Evolutionary conservation across 2,113 vertebrate genomes (phyloP), one percentile per base, ranked within the genome.

Genomic region (Podilymbus podiceps): DNA sequence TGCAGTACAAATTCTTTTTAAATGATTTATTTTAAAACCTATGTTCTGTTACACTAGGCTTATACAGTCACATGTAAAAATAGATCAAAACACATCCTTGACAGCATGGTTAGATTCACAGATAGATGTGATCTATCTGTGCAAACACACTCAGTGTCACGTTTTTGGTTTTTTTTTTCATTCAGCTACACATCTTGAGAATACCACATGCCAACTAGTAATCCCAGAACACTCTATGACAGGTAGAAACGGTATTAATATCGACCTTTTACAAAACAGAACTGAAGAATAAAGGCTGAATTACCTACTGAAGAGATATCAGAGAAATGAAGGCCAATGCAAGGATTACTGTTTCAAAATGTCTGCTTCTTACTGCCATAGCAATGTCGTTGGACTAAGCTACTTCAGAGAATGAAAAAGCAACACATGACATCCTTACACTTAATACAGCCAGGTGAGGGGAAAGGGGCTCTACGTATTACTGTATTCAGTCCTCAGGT

Each of bases 291-390:
- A 25, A n/a, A 30, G 28, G 35, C 19, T 73, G n/a, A 90, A 50
- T 25, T 73, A 90, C 15, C 14, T 18, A 49, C 13, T 0, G 0
- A 82, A 83, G 40, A 69, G 31, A 25, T 2, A 53, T 1, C 50
- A 64, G 15, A 78, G 42, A 12, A 94, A 15, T 5, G 27, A 94
- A 93, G 46, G 24, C 47, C 46, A 80, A 83, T 85, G 67, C 24
- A 64, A 88, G 50, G 8, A 64, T 27, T 35, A 33, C 8, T 67
- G 30, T 75, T 88, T 72, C 52, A 64, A 85, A 78, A 63, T 16
- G 31, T 9, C 31, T 60, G 52, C 31, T 81, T 67, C 44, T 77
- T 64, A 40, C 18, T 47, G 63, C 47, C 28, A 62, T 4, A 81
- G 42, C 35, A 59, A 76, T 11, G 8, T 30, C 44, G 44, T 1